Evolutionary conservation across 1,140 invertebrate species (phyloP), one percentile per base, ranked within the genome.

Genomic region (Chelonus insularis): DNA sequence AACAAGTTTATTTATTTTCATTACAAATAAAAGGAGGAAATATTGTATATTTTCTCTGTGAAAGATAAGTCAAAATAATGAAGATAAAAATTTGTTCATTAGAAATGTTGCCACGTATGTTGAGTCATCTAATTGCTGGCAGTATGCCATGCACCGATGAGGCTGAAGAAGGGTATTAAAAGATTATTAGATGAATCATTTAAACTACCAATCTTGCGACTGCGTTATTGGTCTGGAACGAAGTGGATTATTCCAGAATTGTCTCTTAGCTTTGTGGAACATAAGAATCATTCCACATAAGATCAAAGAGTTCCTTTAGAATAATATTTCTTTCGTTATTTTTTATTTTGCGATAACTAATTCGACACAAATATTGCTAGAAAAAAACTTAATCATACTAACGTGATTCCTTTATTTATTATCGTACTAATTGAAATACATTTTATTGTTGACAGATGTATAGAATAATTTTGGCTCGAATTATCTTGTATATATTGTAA

Each of bases 101-200:
- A 43, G 41, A 7, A n/a, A 8, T 20, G 23, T 23, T 11, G 23
- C 12, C 11, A 4, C 14, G 8, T 23, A 8, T 16, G 18, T 14
- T 55, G 52, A 55, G 18, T 55, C 52, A 55, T 37, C 34, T 39
- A 37, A 37, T 55, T 55, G 52, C 18, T 55, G 52, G 52, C 52
- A 6, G 3, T 18, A 18, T 55, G 32, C 52, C 52, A 55, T 16
- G 20, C 39, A 37, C 16, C 18, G 34, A 55, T 55, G 18, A 55
- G 41, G 16, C 18, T 18, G 14, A 18, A 23, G 34, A 11, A 9
- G 52, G 52, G 34, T 55, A 55, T 55, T 41, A 55, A 37, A 55
- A 39, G 52, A 55, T 55, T 55, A 55, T 39, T 55, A 39, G 52
- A 16, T 55, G 52, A 55, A 37, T 55, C 52, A 55, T 55, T 55